phyloP scores from a whole-genome alignment of 1,140 invertebrate species.

The Cotesia chilonis region DNA sequence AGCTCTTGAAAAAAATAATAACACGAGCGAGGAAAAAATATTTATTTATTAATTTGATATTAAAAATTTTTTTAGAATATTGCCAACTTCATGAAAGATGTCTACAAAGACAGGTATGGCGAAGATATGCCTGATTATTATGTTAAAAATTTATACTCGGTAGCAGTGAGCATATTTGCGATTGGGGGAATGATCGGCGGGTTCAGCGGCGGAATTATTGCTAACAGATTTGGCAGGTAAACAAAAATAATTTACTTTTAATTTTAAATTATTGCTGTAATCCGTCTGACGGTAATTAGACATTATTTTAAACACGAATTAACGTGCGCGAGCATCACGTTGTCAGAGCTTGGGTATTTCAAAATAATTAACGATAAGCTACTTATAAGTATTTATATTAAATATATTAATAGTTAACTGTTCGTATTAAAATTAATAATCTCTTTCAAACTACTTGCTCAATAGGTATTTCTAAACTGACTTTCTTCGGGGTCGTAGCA shows the following conservation, averaged over 20 bases:
- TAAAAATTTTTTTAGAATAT: slow-evolving; percentile 74
- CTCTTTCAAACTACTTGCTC: too few relatives aligned
- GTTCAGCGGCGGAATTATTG: slow-evolving; percentile 88
- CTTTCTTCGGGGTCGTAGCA: too few relatives aligned
- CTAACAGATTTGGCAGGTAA: slow-evolving; percentile 89
- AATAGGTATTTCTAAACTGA: too few relatives aligned
- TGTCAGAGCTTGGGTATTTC: too few relatives aligned
- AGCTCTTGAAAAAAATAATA: neutral
- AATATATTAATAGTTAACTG: too few relatives aligned
- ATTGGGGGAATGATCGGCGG: slow-evolving; percentile 96
- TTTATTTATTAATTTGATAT: neutral
- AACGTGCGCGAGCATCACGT: too few relatives aligned
- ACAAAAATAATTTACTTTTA: slow-evolving; percentile 38
- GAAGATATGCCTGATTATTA: slow-evolving; percentile 75
- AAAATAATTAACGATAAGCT: too few relatives aligned
- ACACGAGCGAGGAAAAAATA: neutral
- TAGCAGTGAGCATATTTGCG: slow-evolving; percentile 93
- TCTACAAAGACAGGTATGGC: slow-evolving; percentile 81
- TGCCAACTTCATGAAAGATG: slow-evolving; percentile 90
- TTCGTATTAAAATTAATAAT: neutral
- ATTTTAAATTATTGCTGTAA: too few relatives aligned
- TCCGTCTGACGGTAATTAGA: too few relatives aligned
- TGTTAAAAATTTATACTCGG: slow-evolving; percentile 81
- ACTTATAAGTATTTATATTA: too few relatives aligned
- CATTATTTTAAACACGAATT: too few relatives aligned